Evolutionary conservation across 1,140 invertebrate species (phyloP), one percentile per base, ranked within the genome.

Genomic region (Phenacoccus solenopsis): DNA sequence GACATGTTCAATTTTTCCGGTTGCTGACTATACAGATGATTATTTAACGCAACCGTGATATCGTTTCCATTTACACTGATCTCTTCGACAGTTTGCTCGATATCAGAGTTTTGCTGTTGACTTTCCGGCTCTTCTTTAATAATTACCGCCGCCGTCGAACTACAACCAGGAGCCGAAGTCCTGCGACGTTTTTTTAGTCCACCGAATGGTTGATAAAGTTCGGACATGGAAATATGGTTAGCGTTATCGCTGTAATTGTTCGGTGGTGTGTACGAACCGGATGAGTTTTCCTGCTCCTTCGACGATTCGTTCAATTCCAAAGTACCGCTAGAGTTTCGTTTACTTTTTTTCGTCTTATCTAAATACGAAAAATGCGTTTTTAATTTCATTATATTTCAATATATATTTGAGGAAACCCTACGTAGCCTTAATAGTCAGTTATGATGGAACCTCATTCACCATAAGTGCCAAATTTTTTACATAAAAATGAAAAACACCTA

Each of bases 261-360:
- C 59, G 59, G 59, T 64, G 59, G 59, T 27, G 59, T 64, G 59
- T 25, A 64, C 59, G 59, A 64, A 25, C 59, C 59, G 16, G 10
- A 24, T 5, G 59, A 64, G 20, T 64, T 64, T 24, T 64, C 59
- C 16, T 64, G 59, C 22, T 64, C 59, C 12, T 27, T 24, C 4
- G 59, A 64, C 59, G 59, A 64, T 25, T 64, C 59, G 38, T 49
- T 49, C 22, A 64, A 22, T 16, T 64, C 59, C 20, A 24, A 64
- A 10, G 21, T 25, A 16, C 59, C 59, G 25, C 59, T 27, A 4
- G 59, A 64, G 25, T 64, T 64, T 5, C 59, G 59, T 64, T 64
- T 64, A 24, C 10, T 64, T 64, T 64, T 64, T 24, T 64, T 64
- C 59, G 59, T 27, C 21, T 64, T 64, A 27, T 64, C 59, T 64